Conservation (phyloP, 2,113 vertebrate genomes). For the Apeltes quadracus region DNA sequence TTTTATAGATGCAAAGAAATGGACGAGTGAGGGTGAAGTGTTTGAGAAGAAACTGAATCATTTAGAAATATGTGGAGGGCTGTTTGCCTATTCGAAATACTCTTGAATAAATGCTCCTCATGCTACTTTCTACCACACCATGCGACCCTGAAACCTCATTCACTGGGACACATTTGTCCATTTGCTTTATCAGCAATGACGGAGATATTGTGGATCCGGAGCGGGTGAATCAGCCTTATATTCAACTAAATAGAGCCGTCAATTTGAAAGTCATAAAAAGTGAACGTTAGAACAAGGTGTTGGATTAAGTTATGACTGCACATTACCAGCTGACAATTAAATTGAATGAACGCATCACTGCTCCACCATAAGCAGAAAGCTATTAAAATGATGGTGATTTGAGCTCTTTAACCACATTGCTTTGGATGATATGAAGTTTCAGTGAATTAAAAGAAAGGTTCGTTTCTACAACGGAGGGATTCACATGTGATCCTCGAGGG, state of each 20-base stretch:
- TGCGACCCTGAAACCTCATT: background rate
- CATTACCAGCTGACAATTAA: background rate
- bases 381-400: background rate
- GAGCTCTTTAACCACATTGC: background rate
- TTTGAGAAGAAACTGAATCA: background rate
- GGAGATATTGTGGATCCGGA: too few relatives aligned
- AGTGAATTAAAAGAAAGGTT: conserved; percentile 13
- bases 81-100: background rate
- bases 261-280: background rate
- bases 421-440: background rate
- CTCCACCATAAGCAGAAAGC: conserved; percentile 2
- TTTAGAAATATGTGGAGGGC: background rate
- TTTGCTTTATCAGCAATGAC: background rate
- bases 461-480: background rate
- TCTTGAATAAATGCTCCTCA: background rate
- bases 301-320: conserved; percentile 7
- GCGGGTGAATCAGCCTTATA: too few relatives aligned
- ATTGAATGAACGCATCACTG: background rate
- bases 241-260: background rate
- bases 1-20: background rate
- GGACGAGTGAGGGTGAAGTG: background rate
- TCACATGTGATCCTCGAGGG: conserved; percentile 2
- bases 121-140: background rate
- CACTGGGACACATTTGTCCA: background rate
- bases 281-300: background rate